A percentile compares a stretch with the other conserved stretches of the same genome.
Evolutionary conservation across 2,113 vertebrate genomes (phyloP).

Genomic region (Dendrocopos noguchii): DNA sequence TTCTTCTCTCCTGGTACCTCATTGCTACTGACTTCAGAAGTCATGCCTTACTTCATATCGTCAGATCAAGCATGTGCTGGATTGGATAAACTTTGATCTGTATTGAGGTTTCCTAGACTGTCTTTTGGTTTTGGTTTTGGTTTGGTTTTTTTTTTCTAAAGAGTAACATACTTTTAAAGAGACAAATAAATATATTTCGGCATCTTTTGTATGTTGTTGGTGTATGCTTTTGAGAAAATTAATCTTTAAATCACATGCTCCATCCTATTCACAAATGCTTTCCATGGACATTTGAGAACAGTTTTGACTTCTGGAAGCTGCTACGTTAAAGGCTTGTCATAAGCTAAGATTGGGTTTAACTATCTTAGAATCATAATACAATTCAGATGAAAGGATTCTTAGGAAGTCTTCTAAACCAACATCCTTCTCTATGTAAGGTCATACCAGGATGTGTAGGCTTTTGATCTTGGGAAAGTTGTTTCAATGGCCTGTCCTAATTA

Average conservation of each 20-base stretch:
- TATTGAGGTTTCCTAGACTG: not conserved
- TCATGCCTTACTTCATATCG: constrained; percentile 1
- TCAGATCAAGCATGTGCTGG: not conserved
- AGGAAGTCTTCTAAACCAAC: not conserved
- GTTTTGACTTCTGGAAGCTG: not conserved
- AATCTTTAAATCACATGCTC: not conserved
- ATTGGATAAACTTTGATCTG: not conserved
- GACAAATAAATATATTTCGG: constrained; percentile 62
- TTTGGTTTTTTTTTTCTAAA: not conserved
- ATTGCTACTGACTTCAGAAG: constrained; percentile 7
- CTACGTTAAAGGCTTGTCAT: not conserved
- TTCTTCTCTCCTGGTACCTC: constrained; percentile 13
- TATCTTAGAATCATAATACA: not conserved
- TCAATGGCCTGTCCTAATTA: not conserved
- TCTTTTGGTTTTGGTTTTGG: not conserved
- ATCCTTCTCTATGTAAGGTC: not conserved
- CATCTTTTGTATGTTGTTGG: constrained; percentile 10
- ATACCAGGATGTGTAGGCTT: not conserved
- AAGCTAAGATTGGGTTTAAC: not conserved
- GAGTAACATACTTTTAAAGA: constrained; percentile 36
- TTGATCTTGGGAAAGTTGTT: not conserved
- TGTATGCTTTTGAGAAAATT: constrained; percentile 4
- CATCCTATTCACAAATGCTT: not conserved
- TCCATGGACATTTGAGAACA: not conserved
- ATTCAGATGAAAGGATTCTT: not conserved